Conservation (phyloP, 2,113 vertebrate genomes). For the Eulemur macaco region DNA sequence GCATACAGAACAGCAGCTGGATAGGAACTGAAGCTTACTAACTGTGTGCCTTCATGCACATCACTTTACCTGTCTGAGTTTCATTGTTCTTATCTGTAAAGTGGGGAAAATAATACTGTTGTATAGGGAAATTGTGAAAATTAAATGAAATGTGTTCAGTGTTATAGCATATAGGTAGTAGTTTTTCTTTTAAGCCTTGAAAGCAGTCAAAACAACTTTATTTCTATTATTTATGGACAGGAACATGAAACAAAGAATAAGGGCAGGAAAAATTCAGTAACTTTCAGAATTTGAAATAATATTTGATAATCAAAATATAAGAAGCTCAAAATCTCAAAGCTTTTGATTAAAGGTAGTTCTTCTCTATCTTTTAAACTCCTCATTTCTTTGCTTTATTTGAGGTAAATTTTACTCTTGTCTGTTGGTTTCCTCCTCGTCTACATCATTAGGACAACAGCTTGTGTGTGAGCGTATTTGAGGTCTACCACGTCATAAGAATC, state of each 20-base stretch:
- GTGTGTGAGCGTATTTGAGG: background rate
- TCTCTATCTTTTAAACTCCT: background rate
- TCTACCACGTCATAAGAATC: conserved; percentile 32
- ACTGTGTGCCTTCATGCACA: background rate
- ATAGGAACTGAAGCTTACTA: background rate
- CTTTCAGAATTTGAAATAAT: background rate
- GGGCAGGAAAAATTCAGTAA: background rate
- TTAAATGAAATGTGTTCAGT: background rate
- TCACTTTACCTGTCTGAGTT: background rate
- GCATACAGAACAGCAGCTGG: background rate
- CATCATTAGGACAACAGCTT: background rate
- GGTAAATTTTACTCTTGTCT: background rate
- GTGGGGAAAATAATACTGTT: background rate
- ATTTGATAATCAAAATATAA: background rate
- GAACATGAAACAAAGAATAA: background rate
- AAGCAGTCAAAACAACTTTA: background rate
- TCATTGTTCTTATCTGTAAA: background rate
- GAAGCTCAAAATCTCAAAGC: background rate
- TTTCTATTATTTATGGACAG: background rate
- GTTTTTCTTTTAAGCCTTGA: conserved; percentile 32
- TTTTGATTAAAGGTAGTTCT: background rate
- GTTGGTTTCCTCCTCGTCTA: background rate
- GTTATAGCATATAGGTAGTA: background rate
- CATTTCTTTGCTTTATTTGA: background rate
- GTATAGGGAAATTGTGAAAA: background rate